phyloP scores from a whole-genome alignment of 1,140 invertebrate genomes.

The Apocrypta bakeri region DNA sequence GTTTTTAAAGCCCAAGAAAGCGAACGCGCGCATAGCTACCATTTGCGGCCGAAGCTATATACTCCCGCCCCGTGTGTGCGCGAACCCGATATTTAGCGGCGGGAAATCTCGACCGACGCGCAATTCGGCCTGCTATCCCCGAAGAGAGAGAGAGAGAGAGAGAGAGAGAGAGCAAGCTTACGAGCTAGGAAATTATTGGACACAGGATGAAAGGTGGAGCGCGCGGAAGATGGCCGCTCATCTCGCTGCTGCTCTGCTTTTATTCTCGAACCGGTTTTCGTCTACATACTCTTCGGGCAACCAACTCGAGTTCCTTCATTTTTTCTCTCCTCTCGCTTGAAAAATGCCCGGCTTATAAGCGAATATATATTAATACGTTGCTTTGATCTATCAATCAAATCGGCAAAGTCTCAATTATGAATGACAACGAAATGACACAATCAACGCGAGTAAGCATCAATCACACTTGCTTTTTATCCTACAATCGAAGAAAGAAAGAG shows the following conservation, averaged over 20 bases:
- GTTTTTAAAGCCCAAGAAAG: not conserved
- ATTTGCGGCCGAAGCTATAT: not conserved
- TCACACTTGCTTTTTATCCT: constrained; percentile 17
- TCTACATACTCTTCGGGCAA: not conserved
- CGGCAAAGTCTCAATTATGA: constrained; percentile 3
- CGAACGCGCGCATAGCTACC: not conserved
- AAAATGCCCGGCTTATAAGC: not conserved
- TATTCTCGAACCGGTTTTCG: not conserved
- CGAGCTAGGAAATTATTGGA: constrained; percentile 15
- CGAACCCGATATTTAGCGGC: not conserved
- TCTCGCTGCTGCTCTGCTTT: not conserved
- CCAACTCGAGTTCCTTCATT: not conserved
- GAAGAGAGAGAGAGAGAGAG: not conserved
- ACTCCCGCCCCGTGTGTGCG: not conserved
- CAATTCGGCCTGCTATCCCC: not conserved
- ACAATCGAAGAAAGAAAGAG: not conserved
- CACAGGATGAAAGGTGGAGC: constrained; percentile 46
- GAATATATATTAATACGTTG: constrained; percentile 3
- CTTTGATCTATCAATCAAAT: constrained; percentile 2
- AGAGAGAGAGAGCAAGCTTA: not conserved
- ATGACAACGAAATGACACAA: constrained; percentile 2
- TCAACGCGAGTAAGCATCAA: constrained; percentile 7
- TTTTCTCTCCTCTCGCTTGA: not conserved
- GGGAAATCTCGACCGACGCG: constrained; percentile 11
- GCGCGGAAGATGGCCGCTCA: constrained; percentile 36